phyloP scores from a whole-genome alignment of 2,797 vertebrate species.

The Artibeus lituratus region DNA sequence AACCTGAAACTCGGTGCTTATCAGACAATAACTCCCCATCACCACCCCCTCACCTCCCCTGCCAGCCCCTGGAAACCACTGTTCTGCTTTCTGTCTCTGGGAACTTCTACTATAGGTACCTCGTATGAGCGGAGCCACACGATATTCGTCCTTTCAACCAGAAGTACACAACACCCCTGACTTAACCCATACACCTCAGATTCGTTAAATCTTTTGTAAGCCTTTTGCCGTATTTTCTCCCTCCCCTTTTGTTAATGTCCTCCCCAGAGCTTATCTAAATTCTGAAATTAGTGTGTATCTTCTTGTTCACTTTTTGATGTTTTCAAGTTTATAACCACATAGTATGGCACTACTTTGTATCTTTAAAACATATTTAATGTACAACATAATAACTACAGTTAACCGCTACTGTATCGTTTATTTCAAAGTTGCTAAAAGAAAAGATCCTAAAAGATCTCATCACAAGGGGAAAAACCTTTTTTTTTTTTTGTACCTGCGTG shows the following conservation, averaged over 20 bases:
- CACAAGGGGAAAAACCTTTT: neutral
- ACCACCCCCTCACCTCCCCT: too few relatives aligned
- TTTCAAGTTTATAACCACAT: neutral
- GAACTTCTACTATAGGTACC: neutral
- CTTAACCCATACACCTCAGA: neutral
- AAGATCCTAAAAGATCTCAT: neutral
- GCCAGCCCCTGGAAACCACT: too few relatives aligned
- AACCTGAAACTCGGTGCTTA: neutral
- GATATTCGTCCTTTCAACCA: neutral
- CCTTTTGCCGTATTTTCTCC: neutral
- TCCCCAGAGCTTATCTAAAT: neutral
- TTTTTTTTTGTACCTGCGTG: neutral
- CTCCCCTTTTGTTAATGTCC: neutral
- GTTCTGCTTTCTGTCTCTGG: neutral
- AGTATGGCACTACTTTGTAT: neutral
- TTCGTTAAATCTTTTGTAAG: neutral
- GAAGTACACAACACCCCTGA: neutral
- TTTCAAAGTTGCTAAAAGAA: neutral
- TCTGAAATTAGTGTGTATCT: neutral
- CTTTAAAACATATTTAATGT: neutral
- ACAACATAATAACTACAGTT: neutral
- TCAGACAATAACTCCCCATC: neutral
- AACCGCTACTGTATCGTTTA: neutral
- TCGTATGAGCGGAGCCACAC: neutral
- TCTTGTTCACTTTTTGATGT: neutral